Conservation (phyloP, 2,888 invertebrate species). For the Pammene aurita region DNA sequence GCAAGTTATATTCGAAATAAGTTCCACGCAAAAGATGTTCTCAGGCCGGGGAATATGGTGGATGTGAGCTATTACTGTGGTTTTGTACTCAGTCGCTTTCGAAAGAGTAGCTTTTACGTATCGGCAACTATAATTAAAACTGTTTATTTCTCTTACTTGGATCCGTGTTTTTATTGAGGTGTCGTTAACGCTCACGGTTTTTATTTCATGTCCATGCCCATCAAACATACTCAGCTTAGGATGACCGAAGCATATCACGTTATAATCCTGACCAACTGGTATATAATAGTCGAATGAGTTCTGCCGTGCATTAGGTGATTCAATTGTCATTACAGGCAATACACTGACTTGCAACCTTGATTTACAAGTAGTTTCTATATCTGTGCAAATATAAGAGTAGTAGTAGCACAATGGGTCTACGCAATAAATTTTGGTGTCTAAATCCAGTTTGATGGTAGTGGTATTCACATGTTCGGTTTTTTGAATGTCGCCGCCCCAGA, state of each 20-base stretch:
- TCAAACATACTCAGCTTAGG: not conserved
- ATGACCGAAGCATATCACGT: not conserved
- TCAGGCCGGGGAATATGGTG: not conserved
- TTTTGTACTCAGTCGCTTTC: not conserved
- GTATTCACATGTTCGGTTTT: too few species aligned
- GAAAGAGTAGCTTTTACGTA: not conserved
- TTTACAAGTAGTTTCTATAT: not conserved
- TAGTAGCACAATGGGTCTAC: too few species aligned
- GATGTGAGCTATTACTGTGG: not conserved
- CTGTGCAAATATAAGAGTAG: not conserved
- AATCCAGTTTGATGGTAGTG: too few species aligned
- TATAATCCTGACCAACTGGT: not conserved
- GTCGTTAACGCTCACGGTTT: not conserved
- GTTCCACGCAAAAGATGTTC: not conserved
- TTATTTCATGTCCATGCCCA: not conserved
- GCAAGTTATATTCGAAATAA: not conserved
- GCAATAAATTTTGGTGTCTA: too few species aligned
- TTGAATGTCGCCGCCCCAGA: too few species aligned
- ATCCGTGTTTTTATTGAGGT: not conserved
- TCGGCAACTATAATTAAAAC: not conserved
- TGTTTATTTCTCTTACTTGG: not conserved
- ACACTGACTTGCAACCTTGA: not conserved
- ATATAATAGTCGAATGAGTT: not conserved
- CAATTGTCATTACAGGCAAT: not conserved
- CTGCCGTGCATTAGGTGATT: not conserved